Evolutionary conservation across 2,113 vertebrate genomes (phyloP), one percentile per base, ranked within the genome.

Genomic region (Sciurus niger): DNA sequence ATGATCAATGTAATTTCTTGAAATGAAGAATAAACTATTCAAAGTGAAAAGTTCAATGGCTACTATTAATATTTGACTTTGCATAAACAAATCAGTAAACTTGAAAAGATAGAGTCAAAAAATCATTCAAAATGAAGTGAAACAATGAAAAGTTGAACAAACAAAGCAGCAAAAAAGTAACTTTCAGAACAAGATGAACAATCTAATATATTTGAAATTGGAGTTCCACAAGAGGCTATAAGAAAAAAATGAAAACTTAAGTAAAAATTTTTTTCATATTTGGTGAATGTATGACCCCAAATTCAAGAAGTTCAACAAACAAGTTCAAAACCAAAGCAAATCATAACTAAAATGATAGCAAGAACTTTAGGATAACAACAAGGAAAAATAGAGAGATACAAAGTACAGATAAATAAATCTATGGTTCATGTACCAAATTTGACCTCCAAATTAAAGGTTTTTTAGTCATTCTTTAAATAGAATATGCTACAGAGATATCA

Each of bases 1-100:
- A 40, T 40, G 40, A 40, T 40, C 40, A 72, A 34, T 16, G 51
- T 30, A 63, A 89, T 80, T 67, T 28, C 1, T 85, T 70, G 51
- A 68, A 79, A 90, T 70, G n/a, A 78, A 79, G 70, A 95, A 67
- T 60, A 79, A 84, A 70, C 48, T 58, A 63, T n/a, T 24, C 77
- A 48, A n/a, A 84, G 11, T 72, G 5, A 37, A 60, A 93, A 73
- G n/a, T 12, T 55, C 11, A 73, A 6, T 10, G 4, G 13, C 32
- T 55, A 10, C 0, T 1, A 43, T 55, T 67, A 55, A 18, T 82
- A 53, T 84, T 43, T 90, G 28, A 12, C 10, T 79, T 7, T 46
- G 25, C 13, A 46, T 17, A 46, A 78, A n/a, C 84, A 8, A 74
- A 37, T 83, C 86, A 83, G 8, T 84, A 77, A 48, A 60, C 22